Evolutionary conservation across 2,797 vertebrate species (phyloP).

Genomic region (Poecilia wingei): DNA sequence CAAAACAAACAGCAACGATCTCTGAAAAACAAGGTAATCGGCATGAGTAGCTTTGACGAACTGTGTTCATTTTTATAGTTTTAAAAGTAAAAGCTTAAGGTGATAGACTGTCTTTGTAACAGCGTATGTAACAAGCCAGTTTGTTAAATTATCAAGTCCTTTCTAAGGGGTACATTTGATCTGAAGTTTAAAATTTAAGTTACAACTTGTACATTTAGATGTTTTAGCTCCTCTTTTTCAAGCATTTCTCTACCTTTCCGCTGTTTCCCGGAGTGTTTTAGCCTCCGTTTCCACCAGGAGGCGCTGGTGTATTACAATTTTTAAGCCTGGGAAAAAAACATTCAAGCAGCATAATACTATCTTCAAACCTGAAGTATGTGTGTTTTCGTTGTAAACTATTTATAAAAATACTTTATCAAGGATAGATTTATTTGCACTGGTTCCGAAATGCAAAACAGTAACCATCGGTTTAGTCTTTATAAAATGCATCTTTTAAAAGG

Average conservation of each 20-base stretch:
- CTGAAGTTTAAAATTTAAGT: neutral
- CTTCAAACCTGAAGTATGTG: neutral
- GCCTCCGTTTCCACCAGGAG: slow-evolving; percentile 33
- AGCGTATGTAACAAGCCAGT: neutral
- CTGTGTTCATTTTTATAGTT: neutral
- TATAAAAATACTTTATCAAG: neutral
- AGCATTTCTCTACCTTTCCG: neutral
- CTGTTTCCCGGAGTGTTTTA: neutral
- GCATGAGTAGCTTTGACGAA: neutral
- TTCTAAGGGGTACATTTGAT: neutral
- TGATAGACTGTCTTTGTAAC: neutral
- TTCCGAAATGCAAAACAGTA: neutral
- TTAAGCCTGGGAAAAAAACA: neutral
- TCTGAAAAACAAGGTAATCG: slow-evolving; percentile 33
- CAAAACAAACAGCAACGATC: neutral
- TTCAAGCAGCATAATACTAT: neutral
- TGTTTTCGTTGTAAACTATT: neutral
- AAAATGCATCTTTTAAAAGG: neutral
- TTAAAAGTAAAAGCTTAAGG: neutral
- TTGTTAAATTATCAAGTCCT: neutral
- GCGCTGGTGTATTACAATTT: slow-evolving; percentile 3
- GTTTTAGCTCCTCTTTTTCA: neutral
- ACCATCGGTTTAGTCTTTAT: neutral
- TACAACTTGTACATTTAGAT: neutral
- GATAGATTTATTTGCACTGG: neutral